Conservation (phyloP, 1,140 invertebrate species). For the Bombus sibiricus region DNA sequence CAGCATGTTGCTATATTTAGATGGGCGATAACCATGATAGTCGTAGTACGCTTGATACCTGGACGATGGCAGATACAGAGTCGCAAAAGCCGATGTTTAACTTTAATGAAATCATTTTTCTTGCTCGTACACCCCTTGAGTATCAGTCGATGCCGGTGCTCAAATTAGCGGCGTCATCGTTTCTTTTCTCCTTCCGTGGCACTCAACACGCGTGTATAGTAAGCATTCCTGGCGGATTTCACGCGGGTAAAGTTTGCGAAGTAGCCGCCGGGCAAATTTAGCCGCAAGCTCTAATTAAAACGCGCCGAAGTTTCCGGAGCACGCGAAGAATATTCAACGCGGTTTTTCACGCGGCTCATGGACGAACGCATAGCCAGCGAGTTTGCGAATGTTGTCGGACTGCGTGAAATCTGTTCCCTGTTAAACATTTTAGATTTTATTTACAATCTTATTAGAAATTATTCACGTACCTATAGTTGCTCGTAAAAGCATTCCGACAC, state of each 20-base stretch:
- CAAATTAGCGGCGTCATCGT: constrained; percentile 26
- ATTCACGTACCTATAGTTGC: too few species aligned
- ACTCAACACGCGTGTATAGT: constrained; percentile 5
- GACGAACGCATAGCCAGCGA: too few species aligned
- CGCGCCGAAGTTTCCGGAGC: constrained; percentile 15
- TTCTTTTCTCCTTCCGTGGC: background rate
- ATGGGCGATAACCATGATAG: background rate
- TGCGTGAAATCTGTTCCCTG: too few species aligned
- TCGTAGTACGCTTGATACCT: background rate
- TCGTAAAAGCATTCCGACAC: too few species aligned
- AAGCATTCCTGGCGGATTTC: constrained; percentile 24
- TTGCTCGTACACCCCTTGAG: background rate
- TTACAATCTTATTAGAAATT: too few species aligned
- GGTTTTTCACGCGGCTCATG: background rate
- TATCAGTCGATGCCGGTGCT: background rate
- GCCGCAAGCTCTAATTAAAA: constrained; percentile 35
- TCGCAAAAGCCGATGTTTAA: background rate
- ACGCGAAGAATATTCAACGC: constrained; percentile 2
- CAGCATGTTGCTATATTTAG: constrained; percentile 48
- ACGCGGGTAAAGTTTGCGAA: constrained; percentile 28
- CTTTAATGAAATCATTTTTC: background rate
- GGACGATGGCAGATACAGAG: background rate
- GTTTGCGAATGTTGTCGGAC: too few species aligned
- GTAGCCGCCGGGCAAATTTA: constrained; percentile 11
- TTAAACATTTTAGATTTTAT: too few species aligned